Evolutionary conservation across 2,113 vertebrate species (phyloP).

Genomic region (Dromaius novaehollandiae): DNA sequence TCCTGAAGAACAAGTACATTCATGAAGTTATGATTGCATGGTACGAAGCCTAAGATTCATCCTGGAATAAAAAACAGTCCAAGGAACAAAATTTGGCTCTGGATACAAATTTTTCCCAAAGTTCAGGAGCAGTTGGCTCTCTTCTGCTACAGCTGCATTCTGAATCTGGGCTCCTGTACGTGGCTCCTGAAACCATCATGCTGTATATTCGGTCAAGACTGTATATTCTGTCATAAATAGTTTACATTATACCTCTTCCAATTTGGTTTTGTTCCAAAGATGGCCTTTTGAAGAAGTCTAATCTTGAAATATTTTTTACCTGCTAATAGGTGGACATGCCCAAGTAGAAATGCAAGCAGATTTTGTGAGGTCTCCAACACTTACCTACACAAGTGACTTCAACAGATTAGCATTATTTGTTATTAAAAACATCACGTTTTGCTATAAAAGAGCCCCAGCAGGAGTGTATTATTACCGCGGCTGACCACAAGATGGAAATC

Average conservation of each 20-base stretch:
- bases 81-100: constrained; percentile 8
- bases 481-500: constrained; percentile 60
- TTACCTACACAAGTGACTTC: not conserved
- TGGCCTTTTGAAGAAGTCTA: not conserved
- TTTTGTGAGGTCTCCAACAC: not conserved
- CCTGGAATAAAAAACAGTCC: constrained; percentile 48
- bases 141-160: not conserved
- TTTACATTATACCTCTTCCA: not conserved
- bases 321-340: not conserved
- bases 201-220: not conserved
- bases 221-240: not conserved
- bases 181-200: not conserved
- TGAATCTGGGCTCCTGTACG: not conserved
- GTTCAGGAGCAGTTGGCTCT: not conserved
- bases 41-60: not conserved
- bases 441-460: not conserved
- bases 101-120: constrained; percentile 6
- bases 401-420: not conserved
- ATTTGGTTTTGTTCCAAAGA: not conserved
- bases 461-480: constrained; percentile 27
- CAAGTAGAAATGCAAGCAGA: not conserved
- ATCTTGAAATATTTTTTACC: not conserved
- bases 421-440: not conserved
- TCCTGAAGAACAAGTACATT: constrained; percentile 8
- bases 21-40: not conserved